Evolutionary conservation across 2,888 invertebrate species (phyloP), one percentile per base, ranked within the genome.

Genomic region (Dioctria rufipes): DNA sequence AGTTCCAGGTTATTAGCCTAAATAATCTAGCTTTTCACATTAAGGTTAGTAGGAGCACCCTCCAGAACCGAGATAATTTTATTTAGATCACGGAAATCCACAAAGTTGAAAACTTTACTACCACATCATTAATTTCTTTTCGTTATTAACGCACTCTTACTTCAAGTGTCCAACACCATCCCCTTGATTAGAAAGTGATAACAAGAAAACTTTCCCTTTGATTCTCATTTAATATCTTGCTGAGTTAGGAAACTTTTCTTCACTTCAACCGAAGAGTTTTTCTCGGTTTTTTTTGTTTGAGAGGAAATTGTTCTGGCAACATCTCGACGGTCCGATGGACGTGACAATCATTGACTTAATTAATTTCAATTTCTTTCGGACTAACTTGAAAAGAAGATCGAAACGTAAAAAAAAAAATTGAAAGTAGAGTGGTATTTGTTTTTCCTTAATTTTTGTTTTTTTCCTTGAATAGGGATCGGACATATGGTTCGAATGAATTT

Each of bases 271-370:
- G 71, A 65, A 80, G 80, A 51, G 69, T 69, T 69, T 49, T 69
- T 69, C 69, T 49, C 5, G 69, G 3, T 25, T 25, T 42, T 63
- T 78, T 66, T 65, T 42, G 39, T 46, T 11, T 65, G n/a, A 65
- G 8, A 78, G 78, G 46, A 78, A 65, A 78, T 65, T 66, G 66
- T 43, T 78, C 54, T 43, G 78, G 75, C 60, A 77, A 54, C 77
- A 80, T 77, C 80, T 75, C 75, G 80, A 73, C 61, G 77, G 46
- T 75, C 75, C 80, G 80, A 77, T 80, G 80, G 77, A 80, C 80
- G 80, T 80, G 80, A 77, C 80, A 80, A 80, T 80, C 80, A 77
- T 75, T 66, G 80, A 80, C 80, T 80, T 80, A 77, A 80, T 80
- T 80, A 80, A 75, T 80, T 80, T 80, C 80, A 80, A 80, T 80